Evolutionary conservation across 2,888 invertebrate species (phyloP).

Genomic region (Meandrusa payeni): DNA sequence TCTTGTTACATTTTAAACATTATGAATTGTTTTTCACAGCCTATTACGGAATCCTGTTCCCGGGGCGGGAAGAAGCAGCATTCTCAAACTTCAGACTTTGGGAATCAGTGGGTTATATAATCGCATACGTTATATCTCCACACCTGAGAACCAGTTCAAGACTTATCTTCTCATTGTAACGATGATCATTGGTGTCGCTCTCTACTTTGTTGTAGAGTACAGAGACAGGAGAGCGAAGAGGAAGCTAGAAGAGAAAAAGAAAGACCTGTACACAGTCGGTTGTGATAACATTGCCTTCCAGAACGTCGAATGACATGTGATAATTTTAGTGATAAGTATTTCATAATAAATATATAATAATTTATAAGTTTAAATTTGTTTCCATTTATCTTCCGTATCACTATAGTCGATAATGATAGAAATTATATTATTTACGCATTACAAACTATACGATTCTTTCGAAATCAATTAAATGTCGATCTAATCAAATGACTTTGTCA

Average conservation of each 20-base stretch:
- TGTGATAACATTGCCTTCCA: constrained; percentile 64
- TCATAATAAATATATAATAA: constrained; percentile 15
- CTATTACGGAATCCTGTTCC: constrained; percentile 84
- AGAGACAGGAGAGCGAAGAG: constrained; percentile 43
- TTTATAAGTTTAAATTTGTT: background rate
- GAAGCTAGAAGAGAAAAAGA: constrained; percentile 36
- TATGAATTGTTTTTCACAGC: constrained; percentile 55
- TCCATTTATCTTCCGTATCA: too few relatives aligned
- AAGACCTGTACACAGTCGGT: constrained; percentile 42
- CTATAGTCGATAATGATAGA: too few relatives aligned
- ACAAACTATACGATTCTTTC: too few relatives aligned
- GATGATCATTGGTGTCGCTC: constrained; percentile 71
- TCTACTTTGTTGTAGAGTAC: constrained; percentile 73
- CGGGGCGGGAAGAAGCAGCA: constrained; percentile 82
- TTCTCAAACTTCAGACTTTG: constrained; percentile 86
- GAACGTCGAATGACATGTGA: constrained; percentile 39
- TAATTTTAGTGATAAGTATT: constrained; percentile 12
- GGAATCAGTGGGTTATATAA: constrained; percentile 84
- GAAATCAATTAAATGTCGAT: too few relatives aligned
- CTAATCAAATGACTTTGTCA: too few relatives aligned
- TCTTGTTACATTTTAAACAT: too few relatives aligned
- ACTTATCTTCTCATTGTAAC: constrained; percentile 72
- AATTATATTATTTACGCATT: too few relatives aligned
- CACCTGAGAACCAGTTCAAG: constrained; percentile 75
- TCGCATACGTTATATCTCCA: constrained; percentile 81